Conservation (phyloP, 2,113 vertebrate genomes). For the Canis aureus region DNA sequence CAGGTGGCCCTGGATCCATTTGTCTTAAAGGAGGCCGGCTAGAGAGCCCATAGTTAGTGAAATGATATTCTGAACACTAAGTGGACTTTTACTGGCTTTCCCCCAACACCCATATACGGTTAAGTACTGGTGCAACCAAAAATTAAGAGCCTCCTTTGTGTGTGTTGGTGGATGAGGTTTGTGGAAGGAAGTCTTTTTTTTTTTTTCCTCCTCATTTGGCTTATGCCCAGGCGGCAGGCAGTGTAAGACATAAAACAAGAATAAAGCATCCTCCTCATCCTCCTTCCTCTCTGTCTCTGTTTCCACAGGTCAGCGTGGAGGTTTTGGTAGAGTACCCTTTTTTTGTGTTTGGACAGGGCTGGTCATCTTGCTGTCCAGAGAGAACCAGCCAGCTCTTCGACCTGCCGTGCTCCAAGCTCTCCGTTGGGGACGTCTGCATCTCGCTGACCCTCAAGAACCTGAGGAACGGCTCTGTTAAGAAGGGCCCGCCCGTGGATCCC, state of each 20-base stretch:
- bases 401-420: conserved; percentile 97
- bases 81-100: background rate
- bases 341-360: conserved; percentile 99
- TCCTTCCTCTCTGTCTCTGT: conserved; percentile 69
- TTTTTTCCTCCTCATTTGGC: background rate
- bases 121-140: background rate
- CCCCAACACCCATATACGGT: background rate
- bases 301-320: conserved; percentile 96
- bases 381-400: conserved; percentile 98
- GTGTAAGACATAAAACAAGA: background rate
- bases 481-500: conserved; percentile 92
- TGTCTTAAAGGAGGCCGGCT: rapidly evolving
- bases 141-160: background rate
- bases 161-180: background rate
- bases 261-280: conserved; percentile 37
- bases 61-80: background rate
- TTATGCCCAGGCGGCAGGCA: background rate
- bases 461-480: conserved; percentile 98
- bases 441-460: conserved; percentile 98
- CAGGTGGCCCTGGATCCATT: background rate
- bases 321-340: conserved; percentile 99
- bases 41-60: background rate
- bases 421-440: conserved; percentile 99
- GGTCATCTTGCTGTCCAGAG: conserved; percentile 99
- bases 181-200: background rate